These are phyloP conservation scores for Coregonus clupeaformis DNA, from an alignment of 2,113 vertebrate genomes.

Conservation along the genomic window DNA sequence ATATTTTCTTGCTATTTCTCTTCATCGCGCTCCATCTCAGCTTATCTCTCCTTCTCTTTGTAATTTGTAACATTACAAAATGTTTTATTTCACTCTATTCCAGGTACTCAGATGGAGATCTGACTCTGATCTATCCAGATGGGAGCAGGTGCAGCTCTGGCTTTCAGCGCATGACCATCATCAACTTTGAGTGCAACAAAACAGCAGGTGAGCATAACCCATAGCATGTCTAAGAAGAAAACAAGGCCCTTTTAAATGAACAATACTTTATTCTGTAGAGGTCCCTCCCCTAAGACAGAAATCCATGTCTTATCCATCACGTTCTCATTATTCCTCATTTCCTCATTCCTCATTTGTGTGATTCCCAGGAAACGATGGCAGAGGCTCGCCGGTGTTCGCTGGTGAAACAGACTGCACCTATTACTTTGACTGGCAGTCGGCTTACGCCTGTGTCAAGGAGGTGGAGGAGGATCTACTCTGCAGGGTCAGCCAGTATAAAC, in stretches of 20 bases:
- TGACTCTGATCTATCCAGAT: slow-evolving; percentile 85
- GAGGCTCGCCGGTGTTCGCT: slow-evolving; percentile 80
- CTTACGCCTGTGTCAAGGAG: slow-evolving; percentile 86
- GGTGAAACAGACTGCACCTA: slow-evolving; percentile 94
- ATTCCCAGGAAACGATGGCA: slow-evolving; percentile 67
- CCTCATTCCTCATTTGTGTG: not conserved
- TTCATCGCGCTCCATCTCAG: not conserved
- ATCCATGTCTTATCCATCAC: not conserved
- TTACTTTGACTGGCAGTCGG: slow-evolving; percentile 91
- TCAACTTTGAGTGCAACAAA: slow-evolving; percentile 90
- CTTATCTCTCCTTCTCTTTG: not conserved
- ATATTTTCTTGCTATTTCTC: not conserved
- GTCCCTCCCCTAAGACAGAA: not conserved
- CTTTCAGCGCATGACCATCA: slow-evolving; percentile 94
- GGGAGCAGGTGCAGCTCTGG: slow-evolving; percentile 84
- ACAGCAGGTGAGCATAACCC: slow-evolving; percentile 73
- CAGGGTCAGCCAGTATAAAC: slow-evolving; percentile 75
- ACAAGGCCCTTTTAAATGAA: no score
- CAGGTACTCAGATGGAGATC: slow-evolving; percentile 95
- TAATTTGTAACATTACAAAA: not conserved
- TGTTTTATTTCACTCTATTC: not conserved
- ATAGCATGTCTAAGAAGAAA: no score
- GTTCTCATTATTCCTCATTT: not conserved
- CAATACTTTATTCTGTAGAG: no score
- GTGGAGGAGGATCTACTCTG: slow-evolving; percentile 88